Conservation (phyloP, 2,888 invertebrate genomes). For the Calameuta filiformis region DNA sequence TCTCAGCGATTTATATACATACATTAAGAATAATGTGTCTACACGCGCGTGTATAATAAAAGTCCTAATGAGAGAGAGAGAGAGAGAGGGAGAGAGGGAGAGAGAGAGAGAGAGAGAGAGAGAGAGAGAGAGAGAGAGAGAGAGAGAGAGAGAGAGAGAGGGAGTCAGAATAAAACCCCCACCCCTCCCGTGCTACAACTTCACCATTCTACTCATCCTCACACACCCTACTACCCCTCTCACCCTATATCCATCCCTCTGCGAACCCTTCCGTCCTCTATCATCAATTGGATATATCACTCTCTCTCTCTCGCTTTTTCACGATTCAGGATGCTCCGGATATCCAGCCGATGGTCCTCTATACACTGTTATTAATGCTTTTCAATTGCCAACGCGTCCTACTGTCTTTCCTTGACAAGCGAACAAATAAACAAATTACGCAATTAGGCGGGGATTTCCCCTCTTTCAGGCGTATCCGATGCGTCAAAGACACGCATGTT, state of each 20-base stretch:
- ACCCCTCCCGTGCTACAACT: conserved; percentile 18
- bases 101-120: background rate
- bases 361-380: conserved; percentile 53
- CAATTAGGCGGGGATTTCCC: conserved; percentile 46
- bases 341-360: conserved; percentile 8
- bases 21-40: too few relatives aligned
- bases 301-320: conserved; percentile 15
- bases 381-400: conserved; percentile 55
- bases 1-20: too few relatives aligned
- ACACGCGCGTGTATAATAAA: too few relatives aligned
- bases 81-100: background rate
- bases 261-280: conserved; percentile 15
- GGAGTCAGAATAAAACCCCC: conserved; percentile 14
- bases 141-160: background rate
- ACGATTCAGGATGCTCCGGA: conserved; percentile 11
- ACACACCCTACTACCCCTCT: conserved; percentile 17
- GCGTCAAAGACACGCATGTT: conserved; percentile 15
- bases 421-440: conserved; percentile 53
- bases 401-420: conserved; percentile 35
- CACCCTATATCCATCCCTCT: conserved; percentile 28
- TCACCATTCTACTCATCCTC: conserved; percentile 14
- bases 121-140: background rate
- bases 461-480: conserved; percentile 25
- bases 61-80: background rate
- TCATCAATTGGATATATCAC: conserved; percentile 26